These are phyloP conservation scores for Drosophila tristis DNA, from an alignment of 1,140 invertebrate species.

Conservation along the genomic window DNA sequence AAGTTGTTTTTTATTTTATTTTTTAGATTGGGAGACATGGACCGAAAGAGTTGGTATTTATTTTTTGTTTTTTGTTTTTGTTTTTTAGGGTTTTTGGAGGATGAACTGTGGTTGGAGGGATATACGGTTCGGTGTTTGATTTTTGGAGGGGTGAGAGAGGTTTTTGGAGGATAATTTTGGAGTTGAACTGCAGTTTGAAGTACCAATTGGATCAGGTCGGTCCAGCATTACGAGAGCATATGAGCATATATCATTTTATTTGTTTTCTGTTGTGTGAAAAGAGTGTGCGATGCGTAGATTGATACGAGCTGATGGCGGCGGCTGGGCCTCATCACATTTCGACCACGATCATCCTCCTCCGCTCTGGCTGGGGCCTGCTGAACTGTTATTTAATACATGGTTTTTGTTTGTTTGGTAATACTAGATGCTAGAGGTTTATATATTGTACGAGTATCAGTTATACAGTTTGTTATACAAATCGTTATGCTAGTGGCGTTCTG, in stretches of 20 bases:
- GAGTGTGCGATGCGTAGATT: constrained; percentile 47
- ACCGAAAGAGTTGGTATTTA: constrained; percentile 62
- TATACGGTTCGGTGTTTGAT: constrained; percentile 14
- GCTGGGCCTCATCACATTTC: constrained; percentile 22
- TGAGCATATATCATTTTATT: constrained; percentile 8
- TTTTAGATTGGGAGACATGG: constrained; percentile 52
- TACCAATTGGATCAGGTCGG: constrained; percentile 49
- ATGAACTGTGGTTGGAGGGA: constrained; percentile 41
- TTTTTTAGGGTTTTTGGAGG: constrained; percentile 21
- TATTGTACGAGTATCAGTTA: constrained; percentile 22
- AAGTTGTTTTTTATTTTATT: constrained; percentile 31
- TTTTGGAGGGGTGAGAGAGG: constrained; percentile 43
- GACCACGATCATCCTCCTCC: constrained; percentile 30
- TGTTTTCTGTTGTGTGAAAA: constrained; percentile 35
- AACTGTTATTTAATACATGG: constrained; percentile 37
- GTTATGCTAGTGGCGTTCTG: constrained; percentile 40
- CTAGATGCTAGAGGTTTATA: constrained; percentile 47
- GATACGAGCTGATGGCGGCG: constrained; percentile 13
- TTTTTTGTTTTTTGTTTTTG: background rate
- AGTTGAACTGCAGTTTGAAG: constrained; percentile 62
- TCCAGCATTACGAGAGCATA: no score
- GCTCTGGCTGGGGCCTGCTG: constrained; percentile 27
- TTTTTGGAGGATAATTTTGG: constrained; percentile 56
- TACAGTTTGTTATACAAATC: constrained; percentile 46
- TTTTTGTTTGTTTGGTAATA: constrained; percentile 27